Evolutionary conservation across 2,113 vertebrate genomes (phyloP).

Genomic region (Tricholaema leucomelas): DNA sequence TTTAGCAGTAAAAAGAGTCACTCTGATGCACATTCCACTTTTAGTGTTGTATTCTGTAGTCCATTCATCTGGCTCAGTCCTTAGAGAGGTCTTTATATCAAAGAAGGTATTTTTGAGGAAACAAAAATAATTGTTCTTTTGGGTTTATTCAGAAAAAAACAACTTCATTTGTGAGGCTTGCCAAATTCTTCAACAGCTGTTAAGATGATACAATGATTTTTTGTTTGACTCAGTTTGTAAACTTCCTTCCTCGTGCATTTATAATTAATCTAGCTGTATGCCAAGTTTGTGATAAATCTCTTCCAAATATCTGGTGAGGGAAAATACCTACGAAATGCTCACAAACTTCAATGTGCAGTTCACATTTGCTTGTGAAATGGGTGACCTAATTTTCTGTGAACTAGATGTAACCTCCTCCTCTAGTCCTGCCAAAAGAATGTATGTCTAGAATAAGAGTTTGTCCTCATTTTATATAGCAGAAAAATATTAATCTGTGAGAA

Average conservation of each 20-base stretch:
- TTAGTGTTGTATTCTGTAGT: conserved; percentile 8
- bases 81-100: conserved; percentile 24
- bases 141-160: conserved; percentile 39
- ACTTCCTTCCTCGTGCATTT: conserved; percentile 66
- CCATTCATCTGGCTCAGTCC: conserved; percentile 11
- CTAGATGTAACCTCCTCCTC: neutral
- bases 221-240: conserved; percentile 40
- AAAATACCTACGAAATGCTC: neutral
- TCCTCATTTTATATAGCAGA: neutral
- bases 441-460: neutral
- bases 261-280: neutral
- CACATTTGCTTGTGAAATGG: conserved; percentile 7
- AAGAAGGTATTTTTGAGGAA: conserved; percentile 52
- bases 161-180: conserved; percentile 10
- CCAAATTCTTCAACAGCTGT: conserved; percentile 65
- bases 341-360: neutral
- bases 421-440: neutral
- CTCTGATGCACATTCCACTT: neutral
- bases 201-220: conserved; percentile 52
- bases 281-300: conserved; percentile 3
- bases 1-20: conserved; percentile 29
- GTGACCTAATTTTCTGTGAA: conserved; percentile 50
- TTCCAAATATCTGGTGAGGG: neutral
- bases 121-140: conserved; percentile 66
- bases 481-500: neutral